phyloP scores from a whole-genome alignment of 2,888 invertebrate genomes.

The Chorisops tibialis region DNA sequence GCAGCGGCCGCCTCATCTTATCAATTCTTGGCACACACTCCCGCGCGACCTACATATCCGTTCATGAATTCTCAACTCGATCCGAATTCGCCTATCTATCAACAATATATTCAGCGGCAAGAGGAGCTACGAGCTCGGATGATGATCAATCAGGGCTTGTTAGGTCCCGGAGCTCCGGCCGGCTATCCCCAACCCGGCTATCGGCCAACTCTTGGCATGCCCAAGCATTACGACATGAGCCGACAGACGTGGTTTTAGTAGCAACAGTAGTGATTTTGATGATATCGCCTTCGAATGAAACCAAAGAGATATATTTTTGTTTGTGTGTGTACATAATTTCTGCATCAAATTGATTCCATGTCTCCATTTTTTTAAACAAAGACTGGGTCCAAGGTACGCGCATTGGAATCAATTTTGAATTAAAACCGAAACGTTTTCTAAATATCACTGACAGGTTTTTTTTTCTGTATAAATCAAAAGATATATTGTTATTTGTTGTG shows the following conservation, averaged over 20 bases:
- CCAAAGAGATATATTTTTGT: slow-evolving; percentile 15
- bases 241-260: slow-evolving; percentile 65
- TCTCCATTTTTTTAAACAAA: too few relatives aligned
- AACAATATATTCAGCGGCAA: slow-evolving; percentile 66
- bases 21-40: slow-evolving; percentile 62
- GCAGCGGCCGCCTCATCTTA: slow-evolving; percentile 55
- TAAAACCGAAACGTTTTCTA: too few relatives aligned
- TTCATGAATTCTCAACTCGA: slow-evolving; percentile 61
- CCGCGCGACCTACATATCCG: slow-evolving; percentile 60
- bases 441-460: too few relatives aligned
- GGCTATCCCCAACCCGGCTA: slow-evolving; percentile 66
- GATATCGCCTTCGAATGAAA: slow-evolving; percentile 6
- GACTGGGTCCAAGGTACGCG: too few relatives aligned
- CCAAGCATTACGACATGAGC: slow-evolving; percentile 70
- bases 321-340: too few relatives aligned
- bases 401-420: too few relatives aligned
- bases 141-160: slow-evolving; percentile 51
- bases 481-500: too few relatives aligned
- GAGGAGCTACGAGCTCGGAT: slow-evolving; percentile 63
- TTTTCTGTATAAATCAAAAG: too few relatives aligned
- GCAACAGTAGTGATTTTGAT: background rate
- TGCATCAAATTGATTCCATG: too few relatives aligned
- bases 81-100: slow-evolving; percentile 65
- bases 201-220: slow-evolving; percentile 59
- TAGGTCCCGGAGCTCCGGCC: slow-evolving; percentile 47